Conservation (phyloP, 1,140 invertebrate genomes). For the Cyclina sinensis region DNA sequence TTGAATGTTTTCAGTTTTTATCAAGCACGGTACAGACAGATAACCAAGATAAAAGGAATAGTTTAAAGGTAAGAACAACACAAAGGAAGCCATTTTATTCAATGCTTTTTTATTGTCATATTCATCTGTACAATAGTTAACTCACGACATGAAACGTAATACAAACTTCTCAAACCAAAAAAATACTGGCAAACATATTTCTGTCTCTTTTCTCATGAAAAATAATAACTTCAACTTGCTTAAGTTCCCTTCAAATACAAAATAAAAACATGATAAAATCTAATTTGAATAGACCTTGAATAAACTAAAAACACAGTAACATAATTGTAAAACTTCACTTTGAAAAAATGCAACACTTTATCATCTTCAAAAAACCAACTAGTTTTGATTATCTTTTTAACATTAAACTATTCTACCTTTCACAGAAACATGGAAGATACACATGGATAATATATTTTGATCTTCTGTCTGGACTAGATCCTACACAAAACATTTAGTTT, state of each 20-base stretch:
- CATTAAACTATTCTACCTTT: background rate
- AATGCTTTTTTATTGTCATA: constrained; percentile 65
- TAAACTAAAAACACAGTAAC: background rate
- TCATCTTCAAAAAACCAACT: no score
- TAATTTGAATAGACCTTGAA: background rate
- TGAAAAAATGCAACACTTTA: no score
- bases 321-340: no score
- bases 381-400: no score
- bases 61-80: no score
- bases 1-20: no score
- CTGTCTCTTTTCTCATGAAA: constrained; percentile 32
- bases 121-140: constrained; percentile 61
- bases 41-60: no score
- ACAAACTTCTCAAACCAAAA: constrained; percentile 60
- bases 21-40: no score
- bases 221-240: constrained; percentile 32
- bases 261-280: constrained; percentile 11
- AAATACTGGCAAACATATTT: constrained; percentile 60
- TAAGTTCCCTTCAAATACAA: no score
- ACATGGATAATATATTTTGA: background rate
- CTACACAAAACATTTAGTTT: constrained; percentile 3
- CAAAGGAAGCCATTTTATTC: no score
- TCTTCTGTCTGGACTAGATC: constrained; percentile 27
- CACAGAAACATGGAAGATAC: constrained; percentile 11
- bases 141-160: constrained; percentile 61